Percentiles rank a stretch among this genome's conserved stretches.
Evolutionary conservation across 2,797 vertebrate genomes (phyloP).

Genomic region (Gymnoscopelus microlampas): DNA sequence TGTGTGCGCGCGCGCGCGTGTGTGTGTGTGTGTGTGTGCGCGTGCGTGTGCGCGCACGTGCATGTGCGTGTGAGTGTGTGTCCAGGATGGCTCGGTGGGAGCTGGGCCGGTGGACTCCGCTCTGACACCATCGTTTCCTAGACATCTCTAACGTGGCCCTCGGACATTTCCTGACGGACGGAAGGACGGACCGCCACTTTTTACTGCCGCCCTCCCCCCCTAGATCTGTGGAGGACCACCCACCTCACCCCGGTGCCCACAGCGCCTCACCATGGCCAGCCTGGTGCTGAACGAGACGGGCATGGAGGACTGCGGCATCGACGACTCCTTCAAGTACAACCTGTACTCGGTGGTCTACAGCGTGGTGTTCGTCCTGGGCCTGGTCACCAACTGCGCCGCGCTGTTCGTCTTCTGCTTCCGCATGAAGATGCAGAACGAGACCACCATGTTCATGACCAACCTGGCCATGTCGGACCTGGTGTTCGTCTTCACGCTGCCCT

Average conservation of each 20-base stretch:
- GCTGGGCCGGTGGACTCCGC: conserved; percentile 54
- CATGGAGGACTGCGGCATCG: conserved; percentile 90
- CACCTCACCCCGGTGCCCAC: neutral
- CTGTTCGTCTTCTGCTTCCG: conserved; percentile 96
- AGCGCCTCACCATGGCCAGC: conserved; percentile 74
- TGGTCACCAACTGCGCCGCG: conserved; percentile 96
- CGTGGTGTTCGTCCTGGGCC: conserved; percentile 92
- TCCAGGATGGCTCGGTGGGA: conserved; percentile 63
- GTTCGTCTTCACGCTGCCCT: conserved; percentile 95
- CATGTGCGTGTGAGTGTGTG: conserved; percentile 11
- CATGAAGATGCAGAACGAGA: conserved; percentile 94
- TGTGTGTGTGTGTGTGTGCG: conserved; percentile 13
- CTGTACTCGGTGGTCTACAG: conserved; percentile 95
- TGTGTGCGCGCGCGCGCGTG: neutral
- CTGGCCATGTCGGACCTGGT: conserved; percentile 94
- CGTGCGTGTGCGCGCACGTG: conserved; percentile 25
- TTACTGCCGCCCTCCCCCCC: neutral
- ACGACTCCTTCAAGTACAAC: conserved; percentile 98
- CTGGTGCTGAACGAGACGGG: conserved; percentile 87
- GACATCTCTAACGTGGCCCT: conserved; percentile 19
- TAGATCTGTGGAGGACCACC: neutral
- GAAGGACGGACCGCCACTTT: neutral
- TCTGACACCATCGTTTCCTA: conserved; percentile 54
- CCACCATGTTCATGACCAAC: conserved; percentile 97
- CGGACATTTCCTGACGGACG: conserved; percentile 14